These are phyloP conservation scores for Tylochromis polylepis DNA, from an alignment of 2,113 vertebrate genomes.

Conservation along the genomic window DNA sequence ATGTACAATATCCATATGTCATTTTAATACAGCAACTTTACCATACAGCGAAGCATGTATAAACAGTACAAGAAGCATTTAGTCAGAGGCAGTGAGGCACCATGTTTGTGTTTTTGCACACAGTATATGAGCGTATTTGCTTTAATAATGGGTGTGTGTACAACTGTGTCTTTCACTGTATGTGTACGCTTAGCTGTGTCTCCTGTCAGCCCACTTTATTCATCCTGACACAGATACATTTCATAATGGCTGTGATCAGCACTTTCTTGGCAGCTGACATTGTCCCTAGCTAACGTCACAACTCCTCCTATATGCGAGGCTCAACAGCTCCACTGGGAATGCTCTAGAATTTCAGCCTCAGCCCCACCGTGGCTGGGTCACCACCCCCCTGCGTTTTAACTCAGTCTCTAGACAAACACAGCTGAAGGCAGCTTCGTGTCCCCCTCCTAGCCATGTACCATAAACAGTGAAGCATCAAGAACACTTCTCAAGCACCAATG, in stretches of 20 bases:
- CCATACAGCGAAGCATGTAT: neutral
- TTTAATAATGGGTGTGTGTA: constrained; percentile 11
- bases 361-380: neutral
- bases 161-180: neutral
- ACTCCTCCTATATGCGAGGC: neutral
- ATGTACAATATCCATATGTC: neutral
- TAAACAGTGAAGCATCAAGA: neutral
- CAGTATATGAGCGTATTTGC: constrained; percentile 13
- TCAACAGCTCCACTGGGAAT: constrained; percentile 27
- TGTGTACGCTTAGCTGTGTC: constrained; percentile 19
- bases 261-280: constrained; percentile 55
- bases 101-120: constrained; percentile 15
- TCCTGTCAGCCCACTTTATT: constrained; percentile 45
- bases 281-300: constrained; percentile 31
- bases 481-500: constrained; percentile 6
- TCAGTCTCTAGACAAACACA: neutral
- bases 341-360: neutral
- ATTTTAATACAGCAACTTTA: neutral
- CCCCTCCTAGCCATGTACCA: neutral
- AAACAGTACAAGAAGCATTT: neutral
- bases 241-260: constrained; percentile 54
- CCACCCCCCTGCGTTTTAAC: neutral
- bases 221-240: constrained; percentile 47
- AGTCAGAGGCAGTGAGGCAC: constrained; percentile 1
- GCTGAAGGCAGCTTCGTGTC: neutral